These are phyloP conservation scores for Epiperipatus broadwayi DNA, from an alignment of 2,888 invertebrate species.

Conservation along the genomic window DNA sequence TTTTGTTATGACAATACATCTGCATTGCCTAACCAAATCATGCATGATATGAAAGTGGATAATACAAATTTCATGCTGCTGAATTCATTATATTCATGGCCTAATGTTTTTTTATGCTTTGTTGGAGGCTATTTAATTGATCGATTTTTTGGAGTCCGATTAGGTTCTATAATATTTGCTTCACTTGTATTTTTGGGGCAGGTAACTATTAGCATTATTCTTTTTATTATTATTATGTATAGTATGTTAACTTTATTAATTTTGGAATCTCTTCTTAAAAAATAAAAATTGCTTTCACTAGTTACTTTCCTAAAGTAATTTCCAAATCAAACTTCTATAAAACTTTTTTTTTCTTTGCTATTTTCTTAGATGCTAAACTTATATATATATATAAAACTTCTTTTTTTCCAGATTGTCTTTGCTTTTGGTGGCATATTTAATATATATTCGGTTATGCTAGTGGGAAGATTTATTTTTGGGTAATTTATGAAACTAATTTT, in stretches of 20 bases:
- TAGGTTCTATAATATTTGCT: slow-evolving; percentile 80
- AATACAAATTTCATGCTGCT: slow-evolving; percentile 65
- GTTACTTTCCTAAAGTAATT: too few relatives aligned
- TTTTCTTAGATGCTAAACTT: slow-evolving; percentile 14
- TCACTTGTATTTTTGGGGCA: slow-evolving; percentile 69
- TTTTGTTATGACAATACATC: slow-evolving; percentile 95
- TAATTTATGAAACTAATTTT: slow-evolving; percentile 19
- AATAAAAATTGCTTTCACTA: slow-evolving; percentile 17
- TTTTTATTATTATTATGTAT: too few relatives aligned
- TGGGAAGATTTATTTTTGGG: slow-evolving; percentile 86
- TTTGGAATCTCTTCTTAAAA: slow-evolving; percentile 10
- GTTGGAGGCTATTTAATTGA: slow-evolving; percentile 90
- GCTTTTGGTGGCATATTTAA: slow-evolving; percentile 60
- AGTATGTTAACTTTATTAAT: background rate
- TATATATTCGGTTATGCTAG: slow-evolving; percentile 66
- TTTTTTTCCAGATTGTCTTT: slow-evolving; percentile 41
- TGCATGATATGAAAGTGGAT: slow-evolving; percentile 52
- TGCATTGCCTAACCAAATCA: slow-evolving; percentile 70
- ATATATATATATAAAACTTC: background rate
- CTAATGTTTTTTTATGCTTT: slow-evolving; percentile 84
- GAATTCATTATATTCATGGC: slow-evolving; percentile 92
- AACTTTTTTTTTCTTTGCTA: too few relatives aligned
- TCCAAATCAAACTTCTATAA: too few relatives aligned
- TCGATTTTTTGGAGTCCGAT: slow-evolving; percentile 74
- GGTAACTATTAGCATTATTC: too few relatives aligned